These are phyloP conservation scores for Amphimallon solstitiale DNA, from an alignment of 2,888 invertebrate genomes.

Conservation along the genomic window DNA sequence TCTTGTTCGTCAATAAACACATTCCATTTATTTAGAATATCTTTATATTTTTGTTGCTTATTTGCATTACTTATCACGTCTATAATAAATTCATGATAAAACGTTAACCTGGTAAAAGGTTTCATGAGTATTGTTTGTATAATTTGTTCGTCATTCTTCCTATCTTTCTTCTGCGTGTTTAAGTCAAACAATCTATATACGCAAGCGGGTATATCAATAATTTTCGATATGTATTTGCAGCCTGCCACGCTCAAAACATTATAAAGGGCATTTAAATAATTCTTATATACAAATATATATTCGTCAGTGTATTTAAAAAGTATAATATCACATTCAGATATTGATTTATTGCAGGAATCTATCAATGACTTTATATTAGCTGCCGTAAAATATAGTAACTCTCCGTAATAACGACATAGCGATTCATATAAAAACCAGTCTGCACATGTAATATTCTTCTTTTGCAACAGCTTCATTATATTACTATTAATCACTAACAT, in stretches of 20 bases:
- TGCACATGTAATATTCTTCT: constrained; percentile 68
- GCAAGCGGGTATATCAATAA: constrained; percentile 70
- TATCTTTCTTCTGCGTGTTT: constrained; percentile 56
- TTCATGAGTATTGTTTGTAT: constrained; percentile 70
- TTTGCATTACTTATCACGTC: constrained; percentile 62
- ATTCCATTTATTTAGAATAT: constrained; percentile 71
- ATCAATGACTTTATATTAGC: constrained; percentile 75
- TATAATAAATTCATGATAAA: constrained; percentile 72
- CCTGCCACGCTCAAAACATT: constrained; percentile 79
- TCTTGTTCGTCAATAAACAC: constrained; percentile 72
- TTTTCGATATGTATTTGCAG: constrained; percentile 72
- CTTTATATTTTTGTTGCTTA: constrained; percentile 68
- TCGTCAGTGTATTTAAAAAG: constrained; percentile 78
- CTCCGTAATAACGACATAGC: constrained; percentile 74
- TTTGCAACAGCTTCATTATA: constrained; percentile 73
- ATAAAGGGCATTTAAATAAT: constrained; percentile 77
- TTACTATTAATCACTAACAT: constrained; percentile 71
- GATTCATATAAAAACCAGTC: constrained; percentile 73
- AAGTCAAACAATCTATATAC: constrained; percentile 53
- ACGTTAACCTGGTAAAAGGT: constrained; percentile 71
- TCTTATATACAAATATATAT: constrained; percentile 75
- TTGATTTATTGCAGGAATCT: constrained; percentile 74
- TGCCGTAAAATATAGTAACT: constrained; percentile 75
- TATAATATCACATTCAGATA: constrained; percentile 73
- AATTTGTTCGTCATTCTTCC: constrained; percentile 67